A percentile compares a stretch with the other conserved stretches of the same genome.
phyloP scores from a whole-genome alignment of 2,113 vertebrate species.

The Dermatemys mawii region DNA sequence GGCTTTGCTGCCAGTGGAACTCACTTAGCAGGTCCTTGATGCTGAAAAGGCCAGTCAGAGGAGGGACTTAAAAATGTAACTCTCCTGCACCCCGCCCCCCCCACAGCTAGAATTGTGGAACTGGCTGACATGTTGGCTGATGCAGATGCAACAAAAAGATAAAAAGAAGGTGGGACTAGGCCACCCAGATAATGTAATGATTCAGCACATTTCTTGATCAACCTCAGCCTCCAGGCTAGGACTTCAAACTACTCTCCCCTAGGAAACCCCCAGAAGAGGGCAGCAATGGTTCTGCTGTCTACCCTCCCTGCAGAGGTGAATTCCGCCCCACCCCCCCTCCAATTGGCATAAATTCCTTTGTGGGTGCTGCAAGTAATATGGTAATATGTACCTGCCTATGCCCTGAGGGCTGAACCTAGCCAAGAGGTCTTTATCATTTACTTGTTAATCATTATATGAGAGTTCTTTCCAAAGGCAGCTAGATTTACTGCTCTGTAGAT shows the following conservation, averaged over 20 bases:
- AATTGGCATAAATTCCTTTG: background rate
- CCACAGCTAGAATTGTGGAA: background rate
- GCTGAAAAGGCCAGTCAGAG: background rate
- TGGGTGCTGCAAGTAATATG: background rate
- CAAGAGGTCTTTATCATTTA: conserved; percentile 48
- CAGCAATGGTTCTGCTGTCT: conserved; percentile 67
- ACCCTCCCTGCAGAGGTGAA: background rate
- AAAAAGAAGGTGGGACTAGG: background rate
- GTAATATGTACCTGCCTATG: conserved; percentile 6
- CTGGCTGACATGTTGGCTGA: background rate
- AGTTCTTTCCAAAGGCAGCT: conserved; percentile 51
- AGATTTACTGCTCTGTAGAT: background rate
- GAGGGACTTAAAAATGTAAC: background rate
- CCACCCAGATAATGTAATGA: background rate
- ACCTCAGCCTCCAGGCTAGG: background rate
- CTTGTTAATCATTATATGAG: conserved; percentile 65
- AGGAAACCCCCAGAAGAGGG: conserved; percentile 70
- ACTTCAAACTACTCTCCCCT: conserved; percentile 15
- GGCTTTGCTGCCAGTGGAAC: background rate
- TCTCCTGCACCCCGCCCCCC: background rate
- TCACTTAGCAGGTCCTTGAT: background rate
- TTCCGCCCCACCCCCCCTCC: fast-evolving
- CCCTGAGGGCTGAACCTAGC: conserved; percentile 36
- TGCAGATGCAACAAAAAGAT: background rate
- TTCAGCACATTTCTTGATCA: background rate